These are phyloP conservation scores for Pholis gunnellus DNA, from an alignment of 2,113 vertebrate species.

Conservation along the genomic window DNA sequence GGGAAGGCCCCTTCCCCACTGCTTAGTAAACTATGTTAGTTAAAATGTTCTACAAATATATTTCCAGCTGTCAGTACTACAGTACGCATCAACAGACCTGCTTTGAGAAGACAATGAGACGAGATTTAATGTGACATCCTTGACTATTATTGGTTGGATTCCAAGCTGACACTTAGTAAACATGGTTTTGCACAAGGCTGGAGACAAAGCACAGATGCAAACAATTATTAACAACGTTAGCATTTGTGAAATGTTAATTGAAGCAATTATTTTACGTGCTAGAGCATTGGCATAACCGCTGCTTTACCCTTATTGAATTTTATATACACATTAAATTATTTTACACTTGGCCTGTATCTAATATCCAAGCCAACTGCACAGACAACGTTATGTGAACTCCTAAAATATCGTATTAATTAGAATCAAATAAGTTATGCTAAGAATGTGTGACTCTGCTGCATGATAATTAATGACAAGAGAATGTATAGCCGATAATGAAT, in stretches of 20 bases:
- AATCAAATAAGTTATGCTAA: neutral
- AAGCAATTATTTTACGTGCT: neutral
- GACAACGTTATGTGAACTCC: neutral
- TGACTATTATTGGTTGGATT: neutral
- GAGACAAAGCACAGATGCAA: neutral
- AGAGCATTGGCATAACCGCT: neutral
- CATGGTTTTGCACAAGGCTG: neutral
- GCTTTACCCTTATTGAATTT: neutral
- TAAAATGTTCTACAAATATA: neutral
- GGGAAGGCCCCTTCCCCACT: slow-evolving; percentile 4
- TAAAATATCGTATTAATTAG: neutral
- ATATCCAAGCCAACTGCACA: neutral
- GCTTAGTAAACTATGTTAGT: neutral
- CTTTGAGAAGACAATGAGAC: neutral
- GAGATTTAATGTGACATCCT: neutral
- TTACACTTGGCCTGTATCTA: slow-evolving; percentile 1
- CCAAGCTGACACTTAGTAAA: neutral
- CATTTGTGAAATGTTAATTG: neutral
- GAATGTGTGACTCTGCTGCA: neutral
- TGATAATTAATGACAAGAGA: neutral
- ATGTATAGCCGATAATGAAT: neutral
- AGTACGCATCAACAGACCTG: neutral
- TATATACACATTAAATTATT: neutral
- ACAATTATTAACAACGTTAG: neutral
- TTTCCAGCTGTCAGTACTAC: neutral